Conservation (phyloP, 2,888 invertebrate species). For the Trichopria drosophilae region DNA sequence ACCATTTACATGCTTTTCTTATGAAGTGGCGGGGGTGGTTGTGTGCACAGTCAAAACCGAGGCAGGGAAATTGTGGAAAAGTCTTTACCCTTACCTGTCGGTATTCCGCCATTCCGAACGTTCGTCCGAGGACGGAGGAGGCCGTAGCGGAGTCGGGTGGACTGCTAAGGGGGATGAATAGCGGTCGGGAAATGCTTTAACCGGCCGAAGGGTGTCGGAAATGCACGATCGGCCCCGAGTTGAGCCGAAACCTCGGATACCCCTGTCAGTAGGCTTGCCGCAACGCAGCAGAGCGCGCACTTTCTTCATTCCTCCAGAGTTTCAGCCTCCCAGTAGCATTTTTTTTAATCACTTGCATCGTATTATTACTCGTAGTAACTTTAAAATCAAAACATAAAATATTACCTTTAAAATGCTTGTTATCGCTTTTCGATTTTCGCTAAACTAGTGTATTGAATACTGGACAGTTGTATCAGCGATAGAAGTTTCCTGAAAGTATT, state of each 20-base stretch:
- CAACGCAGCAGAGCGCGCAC: constrained; percentile 20
- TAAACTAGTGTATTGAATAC: too few relatives aligned
- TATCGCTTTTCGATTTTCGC: too few relatives aligned
- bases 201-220: constrained; percentile 43
- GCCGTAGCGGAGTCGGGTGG: constrained; percentile 35
- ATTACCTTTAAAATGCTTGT: too few relatives aligned
- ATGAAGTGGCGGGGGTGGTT: too few relatives aligned
- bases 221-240: constrained; percentile 44
- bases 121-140: constrained; percentile 31
- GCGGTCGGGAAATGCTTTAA: constrained; percentile 43
- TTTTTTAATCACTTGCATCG: too few relatives aligned
- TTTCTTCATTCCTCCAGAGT: constrained; percentile 12
- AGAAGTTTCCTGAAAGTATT: too few relatives aligned
- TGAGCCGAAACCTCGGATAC: constrained; percentile 44
- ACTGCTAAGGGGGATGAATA: constrained; percentile 45
- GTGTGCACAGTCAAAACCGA: too few relatives aligned
- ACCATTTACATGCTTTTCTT: too few relatives aligned
- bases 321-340: background rate
- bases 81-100: constrained; percentile 12
- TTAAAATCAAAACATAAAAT: too few relatives aligned
- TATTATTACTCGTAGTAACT: too few relatives aligned
- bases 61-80: too few relatives aligned
- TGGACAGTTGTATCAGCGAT: too few relatives aligned
- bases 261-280: constrained; percentile 33
- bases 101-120: constrained; percentile 7